These are phyloP conservation scores for Clepsis dumicolana DNA, from an alignment of 2,888 invertebrate species.

Conservation along the genomic window DNA sequence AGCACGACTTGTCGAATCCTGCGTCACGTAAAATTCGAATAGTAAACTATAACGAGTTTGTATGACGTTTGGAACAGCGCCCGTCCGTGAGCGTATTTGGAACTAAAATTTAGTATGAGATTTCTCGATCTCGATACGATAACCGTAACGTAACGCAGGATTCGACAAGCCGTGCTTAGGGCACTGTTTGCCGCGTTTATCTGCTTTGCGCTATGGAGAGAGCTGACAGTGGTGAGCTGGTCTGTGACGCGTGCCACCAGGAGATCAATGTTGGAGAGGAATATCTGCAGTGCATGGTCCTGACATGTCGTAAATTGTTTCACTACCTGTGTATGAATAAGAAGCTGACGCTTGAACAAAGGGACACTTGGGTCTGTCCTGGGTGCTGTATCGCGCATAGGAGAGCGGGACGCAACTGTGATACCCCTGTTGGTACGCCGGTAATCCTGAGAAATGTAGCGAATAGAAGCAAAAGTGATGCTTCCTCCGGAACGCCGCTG, in stretches of 20 bases:
- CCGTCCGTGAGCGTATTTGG: too few relatives aligned
- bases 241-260: background rate
- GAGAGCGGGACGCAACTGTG: too few relatives aligned
- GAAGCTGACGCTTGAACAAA: background rate
- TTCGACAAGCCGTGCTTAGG: too few relatives aligned
- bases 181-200: too few relatives aligned
- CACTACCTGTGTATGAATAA: background rate
- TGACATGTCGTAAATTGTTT: background rate
- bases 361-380: slow-evolving; percentile 9
- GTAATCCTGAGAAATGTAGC: background rate
- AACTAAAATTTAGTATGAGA: too few relatives aligned
- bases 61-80: too few relatives aligned
- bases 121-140: too few relatives aligned
- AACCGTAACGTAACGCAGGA: too few relatives aligned
- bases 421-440: slow-evolving; percentile 15
- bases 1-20: too few relatives aligned
- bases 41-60: too few relatives aligned
- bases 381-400: background rate
- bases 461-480: background rate
- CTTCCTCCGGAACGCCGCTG: background rate
- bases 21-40: too few relatives aligned
- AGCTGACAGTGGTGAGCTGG: background rate
- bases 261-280: slow-evolving; percentile 6
- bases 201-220: background rate
- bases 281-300: slow-evolving; percentile 22